Evolutionary conservation across 2,797 vertebrate species (phyloP).

Genomic region (Sebastiscus tertius): DNA sequence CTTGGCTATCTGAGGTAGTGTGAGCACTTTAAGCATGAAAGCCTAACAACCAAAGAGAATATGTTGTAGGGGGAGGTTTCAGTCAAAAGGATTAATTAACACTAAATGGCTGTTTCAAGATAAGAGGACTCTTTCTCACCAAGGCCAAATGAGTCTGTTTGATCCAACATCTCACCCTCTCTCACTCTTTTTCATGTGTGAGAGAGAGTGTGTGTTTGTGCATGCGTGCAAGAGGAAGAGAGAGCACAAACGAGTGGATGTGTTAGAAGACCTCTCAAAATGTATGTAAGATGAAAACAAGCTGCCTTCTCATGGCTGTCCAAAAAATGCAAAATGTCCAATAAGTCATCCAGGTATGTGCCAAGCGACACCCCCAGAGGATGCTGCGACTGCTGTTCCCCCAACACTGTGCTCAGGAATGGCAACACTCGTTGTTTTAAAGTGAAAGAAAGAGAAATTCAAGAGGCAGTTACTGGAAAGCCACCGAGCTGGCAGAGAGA

Average conservation of each 20-base stretch:
- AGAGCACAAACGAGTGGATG: neutral
- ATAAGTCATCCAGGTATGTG: conserved; percentile 6
- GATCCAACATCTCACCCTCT: conserved; percentile 62
- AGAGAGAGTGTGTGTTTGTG: conserved; percentile 18
- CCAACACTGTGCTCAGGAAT: conserved; percentile 2
- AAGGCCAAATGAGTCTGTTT: conserved; percentile 72
- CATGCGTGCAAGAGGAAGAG: neutral
- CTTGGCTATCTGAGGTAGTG: conserved; percentile 47
- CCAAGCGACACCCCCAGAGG: conserved; percentile 24
- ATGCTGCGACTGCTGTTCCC: conserved; percentile 27
- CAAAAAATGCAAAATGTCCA: conserved; percentile 26
- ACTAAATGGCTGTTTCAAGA: conserved; percentile 76
- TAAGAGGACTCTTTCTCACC: conserved; percentile 66
- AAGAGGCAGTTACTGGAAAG: neutral
- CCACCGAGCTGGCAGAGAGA: neutral
- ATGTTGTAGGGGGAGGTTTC: conserved; percentile 67
- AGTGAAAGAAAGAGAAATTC: conserved; percentile 10
- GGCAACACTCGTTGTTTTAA: neutral
- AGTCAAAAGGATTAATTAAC: conserved; percentile 78
- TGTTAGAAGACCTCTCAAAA: conserved; percentile 23
- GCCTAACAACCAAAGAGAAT: conserved; percentile 67
- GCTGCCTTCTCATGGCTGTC: conserved; percentile 26
- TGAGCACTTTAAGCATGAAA: conserved; percentile 64
- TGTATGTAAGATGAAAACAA: neutral
- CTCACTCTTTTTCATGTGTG: conserved; percentile 43